These are phyloP conservation scores for Megalopta genalis DNA, from an alignment of 1,140 invertebrate genomes.

Conservation along the genomic window DNA sequence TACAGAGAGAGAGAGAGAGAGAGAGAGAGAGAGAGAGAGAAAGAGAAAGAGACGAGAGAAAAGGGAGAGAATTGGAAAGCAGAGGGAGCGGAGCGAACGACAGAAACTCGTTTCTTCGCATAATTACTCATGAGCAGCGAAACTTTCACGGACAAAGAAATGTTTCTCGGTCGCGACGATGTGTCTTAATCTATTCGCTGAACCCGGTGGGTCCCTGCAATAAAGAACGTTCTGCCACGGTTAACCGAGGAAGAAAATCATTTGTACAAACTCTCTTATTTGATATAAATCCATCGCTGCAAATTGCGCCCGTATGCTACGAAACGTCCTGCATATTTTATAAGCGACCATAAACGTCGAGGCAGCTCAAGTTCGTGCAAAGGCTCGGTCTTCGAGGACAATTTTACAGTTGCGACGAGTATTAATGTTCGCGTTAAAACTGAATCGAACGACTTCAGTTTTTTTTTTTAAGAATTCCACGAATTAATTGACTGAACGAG, in stretches of 20 bases:
- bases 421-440: too few relatives aligned
- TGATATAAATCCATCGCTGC: too few relatives aligned
- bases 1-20: background rate
- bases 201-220: background rate
- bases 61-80: background rate
- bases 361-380: too few relatives aligned
- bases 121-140: slow-evolving; percentile 52
- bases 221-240: slow-evolving; percentile 6
- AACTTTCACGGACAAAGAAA: slow-evolving; percentile 39
- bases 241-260: slow-evolving; percentile 13
- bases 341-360: too few relatives aligned
- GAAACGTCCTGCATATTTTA: too few relatives aligned
- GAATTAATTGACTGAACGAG: too few relatives aligned
- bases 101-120: slow-evolving; percentile 35
- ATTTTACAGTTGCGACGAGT: too few relatives aligned
- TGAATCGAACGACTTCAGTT: too few relatives aligned
- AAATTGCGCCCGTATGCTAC: too few relatives aligned
- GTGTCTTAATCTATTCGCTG: slow-evolving; percentile 37
- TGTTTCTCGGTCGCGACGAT: slow-evolving; percentile 18
- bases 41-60: background rate
- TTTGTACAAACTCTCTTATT: too few relatives aligned
- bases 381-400: too few relatives aligned
- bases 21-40: background rate
- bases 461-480: too few relatives aligned
- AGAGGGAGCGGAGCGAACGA: slow-evolving; percentile 3